Conservation (phyloP, 2,113 vertebrate genomes). For the Rhegmatorhina hoffmannsi region DNA sequence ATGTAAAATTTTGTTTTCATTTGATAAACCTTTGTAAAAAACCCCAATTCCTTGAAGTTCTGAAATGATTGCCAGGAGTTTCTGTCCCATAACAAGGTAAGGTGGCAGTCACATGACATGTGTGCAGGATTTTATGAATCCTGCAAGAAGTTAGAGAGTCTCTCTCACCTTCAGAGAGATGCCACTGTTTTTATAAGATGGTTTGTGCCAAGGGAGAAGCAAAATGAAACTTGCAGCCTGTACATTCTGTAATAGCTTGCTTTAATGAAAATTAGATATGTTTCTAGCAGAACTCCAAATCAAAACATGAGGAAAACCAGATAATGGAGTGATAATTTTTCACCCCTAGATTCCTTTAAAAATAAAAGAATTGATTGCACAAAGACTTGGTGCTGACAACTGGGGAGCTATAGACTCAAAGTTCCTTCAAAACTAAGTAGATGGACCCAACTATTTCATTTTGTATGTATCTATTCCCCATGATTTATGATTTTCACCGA, state of each 20-base stretch:
- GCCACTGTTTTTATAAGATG: not conserved
- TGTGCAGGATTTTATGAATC: slow-evolving; percentile 20
- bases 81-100: not conserved
- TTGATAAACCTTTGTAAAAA: not conserved
- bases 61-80: slow-evolving; percentile 26
- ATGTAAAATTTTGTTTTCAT: not conserved
- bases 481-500: slow-evolving; percentile 32
- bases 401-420: not conserved
- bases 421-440: slow-evolving; percentile 13
- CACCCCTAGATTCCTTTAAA: not conserved
- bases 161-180: slow-evolving; percentile 36
- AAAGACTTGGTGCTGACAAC: not conserved
- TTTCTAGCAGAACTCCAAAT: not conserved
- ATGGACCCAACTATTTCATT: not conserved
- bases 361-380: not conserved
- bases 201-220: slow-evolving; percentile 27
- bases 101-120: slow-evolving; percentile 46
- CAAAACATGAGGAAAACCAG: not conserved
- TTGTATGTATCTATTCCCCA: not conserved
- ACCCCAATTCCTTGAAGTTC: not conserved
- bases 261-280: slow-evolving; percentile 34
- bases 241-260: not conserved
- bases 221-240: not conserved
- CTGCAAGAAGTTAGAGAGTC: slow-evolving; percentile 1
- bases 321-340: not conserved